Base-by-base conservation (phyloP, 2,113 vertebrate species). In the Gallinago undulata region DNA sequence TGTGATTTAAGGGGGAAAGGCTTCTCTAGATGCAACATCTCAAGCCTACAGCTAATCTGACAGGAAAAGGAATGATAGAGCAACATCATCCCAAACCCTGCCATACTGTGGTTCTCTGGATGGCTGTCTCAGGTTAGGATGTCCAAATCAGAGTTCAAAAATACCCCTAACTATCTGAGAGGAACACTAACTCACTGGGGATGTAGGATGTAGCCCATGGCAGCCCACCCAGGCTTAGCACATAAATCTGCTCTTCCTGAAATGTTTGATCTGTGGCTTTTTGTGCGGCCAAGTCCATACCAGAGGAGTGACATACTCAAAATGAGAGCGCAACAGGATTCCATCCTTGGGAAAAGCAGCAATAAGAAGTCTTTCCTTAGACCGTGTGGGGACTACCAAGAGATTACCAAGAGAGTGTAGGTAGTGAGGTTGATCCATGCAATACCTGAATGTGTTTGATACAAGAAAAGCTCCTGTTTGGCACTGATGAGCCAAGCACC, bases 401-500 rank as follows among this genome's bases (percentile, higher is more conserved):
- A 19, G 43, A 10, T n/a, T 37, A 37, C 35, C 35, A 37, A 37
- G 35, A 37, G 35, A 30, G 15, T 0, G 3, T 28, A 67, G n/a
- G 3, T 19, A 30, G 31, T 1, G 13, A 72, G 19, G 21, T 2
- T 28, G 62, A 9, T 18, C n/a, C 23, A 4, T 4, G 31, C 4
- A 25, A 27, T 98, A 98, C 98, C 98, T 98, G 98, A 78, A 69
- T 97, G 62, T 0, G 97, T 98, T 23, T 98, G 98, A 37, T 97
- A 98, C 83, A 98, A 80, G 84, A 98, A 98, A 63, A 98, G 97
- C 5, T 98, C 98, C 77, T 97, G 98, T 50, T 97, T 98, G 25
- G 98, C 98, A 83, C 98, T 98, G 96, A 98, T 88, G 47, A 97
- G 97, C 98, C 98, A 98, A 30, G 98, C 97, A 25, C 50, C 67